These are phyloP conservation scores for Lethenteron camtschaticum DNA, from an alignment of 2,113 vertebrate genomes.

Conservation along the genomic window DNA sequence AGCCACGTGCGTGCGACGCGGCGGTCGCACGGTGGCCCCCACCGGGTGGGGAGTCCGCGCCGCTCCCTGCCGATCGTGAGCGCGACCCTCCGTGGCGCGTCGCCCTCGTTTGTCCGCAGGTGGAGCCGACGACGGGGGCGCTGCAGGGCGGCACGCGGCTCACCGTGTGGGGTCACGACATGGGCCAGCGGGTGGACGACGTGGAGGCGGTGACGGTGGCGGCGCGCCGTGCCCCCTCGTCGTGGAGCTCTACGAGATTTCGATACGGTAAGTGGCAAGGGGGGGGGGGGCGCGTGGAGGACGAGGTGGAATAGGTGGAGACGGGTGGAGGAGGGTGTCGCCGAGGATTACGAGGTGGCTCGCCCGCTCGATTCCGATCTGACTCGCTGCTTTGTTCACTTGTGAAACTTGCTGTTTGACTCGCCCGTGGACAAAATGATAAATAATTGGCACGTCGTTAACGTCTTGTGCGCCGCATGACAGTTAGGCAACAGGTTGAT, in stretches of 20 bases:
- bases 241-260: constrained; percentile 31
- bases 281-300: constrained; percentile 2
- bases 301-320: constrained; percentile 10
- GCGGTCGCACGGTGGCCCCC: too few species aligned
- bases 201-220: constrained; percentile 38
- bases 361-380: neutral
- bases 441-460: too few species aligned
- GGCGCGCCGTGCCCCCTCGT: constrained; percentile 27
- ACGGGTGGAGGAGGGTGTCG: neutral
- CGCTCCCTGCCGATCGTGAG: too few species aligned
- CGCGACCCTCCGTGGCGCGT: neutral
- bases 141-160: constrained; percentile 40
- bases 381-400: neutral
- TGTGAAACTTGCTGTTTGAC: too few species aligned
- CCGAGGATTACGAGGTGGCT: too few species aligned
- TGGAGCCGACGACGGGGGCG: constrained; percentile 38
- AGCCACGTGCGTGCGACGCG: constrained; percentile 17
- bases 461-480: too few species aligned
- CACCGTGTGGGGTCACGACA: constrained; percentile 41
- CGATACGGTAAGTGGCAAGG: constrained; percentile 28
- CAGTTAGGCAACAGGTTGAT: too few species aligned
- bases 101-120: constrained; percentile 17
- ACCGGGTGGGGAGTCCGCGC: too few species aligned
- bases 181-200: constrained; percentile 42
- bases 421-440: too few species aligned